These are phyloP conservation scores for Poeciliopsis presidionis DNA, from an alignment of 2,797 vertebrate species.

Conservation along the genomic window DNA sequence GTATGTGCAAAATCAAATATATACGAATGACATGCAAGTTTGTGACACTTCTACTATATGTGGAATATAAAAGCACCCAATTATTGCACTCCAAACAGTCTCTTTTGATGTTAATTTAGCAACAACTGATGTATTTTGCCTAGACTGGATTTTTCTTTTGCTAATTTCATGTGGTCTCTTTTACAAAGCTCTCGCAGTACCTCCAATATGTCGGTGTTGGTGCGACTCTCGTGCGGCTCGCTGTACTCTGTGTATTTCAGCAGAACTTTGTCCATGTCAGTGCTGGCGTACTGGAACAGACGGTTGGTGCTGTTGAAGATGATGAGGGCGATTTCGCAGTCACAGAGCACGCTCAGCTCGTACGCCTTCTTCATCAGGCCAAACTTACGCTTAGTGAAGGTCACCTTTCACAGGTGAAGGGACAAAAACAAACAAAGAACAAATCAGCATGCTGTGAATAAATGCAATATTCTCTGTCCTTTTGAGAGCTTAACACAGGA, in stretches of 20 bases:
- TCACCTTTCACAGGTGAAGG: constrained; percentile 81
- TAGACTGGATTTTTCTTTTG: not conserved
- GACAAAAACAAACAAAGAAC: no score
- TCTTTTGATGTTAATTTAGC: not conserved
- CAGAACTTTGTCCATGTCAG: constrained; percentile 95
- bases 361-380: constrained; percentile 99
- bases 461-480: not conserved
- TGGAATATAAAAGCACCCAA: not conserved
- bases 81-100: not conserved
- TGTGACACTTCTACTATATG: not conserved
- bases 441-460: not conserved
- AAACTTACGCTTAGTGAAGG: constrained; percentile 96
- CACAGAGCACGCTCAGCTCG: constrained; percentile 94
- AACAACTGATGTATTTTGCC: not conserved
- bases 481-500: not conserved
- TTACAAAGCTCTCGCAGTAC: constrained; percentile 32
- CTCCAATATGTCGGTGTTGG: constrained; percentile 91
- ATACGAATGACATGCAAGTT: not conserved
- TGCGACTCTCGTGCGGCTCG: constrained; percentile 95
- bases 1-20: not conserved
- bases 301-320: constrained; percentile 98
- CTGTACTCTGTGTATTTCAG: constrained; percentile 98
- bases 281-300: constrained; percentile 97
- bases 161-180: not conserved
- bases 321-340: constrained; percentile 98